Percentiles rank a stretch among this genome's conserved stretches.
These are phyloP conservation scores for Pedionomus torquatus DNA, from an alignment of 2,113 vertebrate genomes.

Conservation along the genomic window DNA sequence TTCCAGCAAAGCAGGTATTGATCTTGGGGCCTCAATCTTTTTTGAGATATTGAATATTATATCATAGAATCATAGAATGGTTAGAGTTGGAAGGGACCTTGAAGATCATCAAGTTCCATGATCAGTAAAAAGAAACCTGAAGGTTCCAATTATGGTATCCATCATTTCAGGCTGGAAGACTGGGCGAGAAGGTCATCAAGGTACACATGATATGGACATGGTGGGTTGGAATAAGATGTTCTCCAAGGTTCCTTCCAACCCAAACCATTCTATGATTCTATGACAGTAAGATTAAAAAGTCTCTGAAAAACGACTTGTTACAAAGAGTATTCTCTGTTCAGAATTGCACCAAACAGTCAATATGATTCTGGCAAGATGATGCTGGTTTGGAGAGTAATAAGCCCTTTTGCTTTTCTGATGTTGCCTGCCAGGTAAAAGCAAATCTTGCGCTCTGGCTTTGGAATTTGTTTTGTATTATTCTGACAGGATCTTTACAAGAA, in stretches of 20 bases:
- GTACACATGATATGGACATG: background rate
- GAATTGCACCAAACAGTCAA: background rate
- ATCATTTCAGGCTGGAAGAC: background rate
- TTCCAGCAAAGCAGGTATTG: background rate
- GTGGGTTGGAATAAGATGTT: background rate
- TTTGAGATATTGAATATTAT: background rate
- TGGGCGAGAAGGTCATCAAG: background rate
- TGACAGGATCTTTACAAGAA: background rate
- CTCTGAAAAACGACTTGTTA: background rate
- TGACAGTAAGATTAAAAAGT: background rate
- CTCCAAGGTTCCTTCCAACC: background rate
- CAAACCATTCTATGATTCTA: background rate
- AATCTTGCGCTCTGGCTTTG: background rate
- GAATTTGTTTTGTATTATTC: background rate
- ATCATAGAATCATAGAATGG: too few relatives aligned
- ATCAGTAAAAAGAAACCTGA: background rate
- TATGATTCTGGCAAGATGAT: background rate
- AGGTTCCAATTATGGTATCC: background rate
- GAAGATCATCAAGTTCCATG: too few relatives aligned
- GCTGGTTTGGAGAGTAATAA: background rate
- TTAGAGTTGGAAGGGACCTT: too few relatives aligned
- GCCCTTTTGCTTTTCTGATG: background rate
- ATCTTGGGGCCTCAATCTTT: background rate
- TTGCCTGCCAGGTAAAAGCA: background rate
- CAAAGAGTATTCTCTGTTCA: background rate